A percentile compares a stretch with the other conserved stretches of the same genome.
Conservation (phyloP, 2,888 invertebrate genomes). For the Cheiracanthium punctorium region DNA sequence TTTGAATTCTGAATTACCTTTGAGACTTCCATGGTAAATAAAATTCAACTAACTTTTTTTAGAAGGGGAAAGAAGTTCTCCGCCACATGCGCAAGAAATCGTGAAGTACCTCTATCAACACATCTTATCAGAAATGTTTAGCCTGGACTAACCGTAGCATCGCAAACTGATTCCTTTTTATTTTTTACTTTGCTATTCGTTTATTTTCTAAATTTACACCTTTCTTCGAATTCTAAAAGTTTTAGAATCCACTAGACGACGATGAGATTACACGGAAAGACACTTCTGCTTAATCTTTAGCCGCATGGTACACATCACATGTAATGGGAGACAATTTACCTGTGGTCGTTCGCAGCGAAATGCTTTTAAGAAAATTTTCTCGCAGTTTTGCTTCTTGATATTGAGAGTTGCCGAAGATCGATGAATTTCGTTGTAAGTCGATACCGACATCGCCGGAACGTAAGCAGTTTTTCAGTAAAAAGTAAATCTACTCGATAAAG, state of each 20-base stretch:
- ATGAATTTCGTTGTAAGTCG: too few species aligned
- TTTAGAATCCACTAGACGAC: slow-evolving; percentile 28
- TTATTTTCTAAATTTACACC: slow-evolving; percentile 45
- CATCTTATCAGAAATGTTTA: neutral
- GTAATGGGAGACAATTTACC: slow-evolving; percentile 64
- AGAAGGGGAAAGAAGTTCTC: neutral
- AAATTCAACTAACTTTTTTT: neutral
- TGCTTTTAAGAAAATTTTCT: slow-evolving; percentile 68
- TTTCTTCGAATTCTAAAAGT: slow-evolving; percentile 32
- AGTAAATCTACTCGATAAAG: too few species aligned
- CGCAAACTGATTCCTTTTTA: neutral
- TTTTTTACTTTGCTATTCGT: neutral
- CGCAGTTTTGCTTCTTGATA: slow-evolving; percentile 19
- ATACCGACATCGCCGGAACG: too few species aligned
- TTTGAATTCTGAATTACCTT: too few species aligned
- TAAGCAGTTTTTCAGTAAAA: too few species aligned
- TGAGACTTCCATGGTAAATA: neutral
- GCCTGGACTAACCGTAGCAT: neutral
- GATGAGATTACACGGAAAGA: slow-evolving; percentile 56
- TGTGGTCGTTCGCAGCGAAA: slow-evolving; percentile 61
- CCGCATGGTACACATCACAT: slow-evolving; percentile 39
- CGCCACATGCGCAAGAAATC: neutral
- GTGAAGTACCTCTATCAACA: neutral
- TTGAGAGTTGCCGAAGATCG: too few species aligned
- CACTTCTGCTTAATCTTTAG: slow-evolving; percentile 64